phyloP scores from a whole-genome alignment of 2,113 vertebrate species.

The Brienomyrus brachyistius region DNA sequence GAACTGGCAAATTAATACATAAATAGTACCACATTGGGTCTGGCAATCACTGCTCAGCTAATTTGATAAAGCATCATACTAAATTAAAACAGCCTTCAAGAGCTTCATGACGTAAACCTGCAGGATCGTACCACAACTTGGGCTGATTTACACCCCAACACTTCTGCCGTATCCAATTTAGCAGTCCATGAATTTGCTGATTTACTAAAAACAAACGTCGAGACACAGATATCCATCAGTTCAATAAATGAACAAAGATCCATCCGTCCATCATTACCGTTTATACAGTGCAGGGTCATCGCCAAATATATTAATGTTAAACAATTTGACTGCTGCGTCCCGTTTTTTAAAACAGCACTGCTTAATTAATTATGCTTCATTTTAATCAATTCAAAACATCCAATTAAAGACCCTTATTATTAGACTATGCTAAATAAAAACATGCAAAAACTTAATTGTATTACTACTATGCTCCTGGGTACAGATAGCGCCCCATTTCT shows the following conservation, averaged over 20 bases:
- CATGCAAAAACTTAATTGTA: neutral
- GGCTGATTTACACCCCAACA: neutral
- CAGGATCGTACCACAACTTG: neutral
- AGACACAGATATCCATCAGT: neutral
- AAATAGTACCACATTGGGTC: neutral
- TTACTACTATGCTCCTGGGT: neutral
- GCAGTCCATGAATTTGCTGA: neutral
- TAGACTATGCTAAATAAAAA: neutral
- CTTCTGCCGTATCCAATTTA: neutral
- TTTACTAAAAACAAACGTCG: neutral
- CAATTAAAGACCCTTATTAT: neutral
- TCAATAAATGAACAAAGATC: neutral
- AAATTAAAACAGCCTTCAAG: neutral
- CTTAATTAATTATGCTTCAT: neutral
- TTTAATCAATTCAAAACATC: neutral
- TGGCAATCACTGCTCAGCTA: neutral
- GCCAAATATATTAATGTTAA: neutral
- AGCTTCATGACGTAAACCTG: neutral
- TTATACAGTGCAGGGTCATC: neutral
- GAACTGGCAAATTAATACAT: conserved; percentile 2
- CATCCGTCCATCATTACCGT: neutral
- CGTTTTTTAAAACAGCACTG: neutral
- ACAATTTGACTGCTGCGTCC: neutral
- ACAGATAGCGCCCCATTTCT: neutral
- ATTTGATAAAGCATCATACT: neutral